Percentiles rank a stretch among this genome's conserved stretches.
These are phyloP conservation scores for Andrena minutula DNA, from an alignment of 2,888 invertebrate genomes.

Conservation along the genomic window DNA sequence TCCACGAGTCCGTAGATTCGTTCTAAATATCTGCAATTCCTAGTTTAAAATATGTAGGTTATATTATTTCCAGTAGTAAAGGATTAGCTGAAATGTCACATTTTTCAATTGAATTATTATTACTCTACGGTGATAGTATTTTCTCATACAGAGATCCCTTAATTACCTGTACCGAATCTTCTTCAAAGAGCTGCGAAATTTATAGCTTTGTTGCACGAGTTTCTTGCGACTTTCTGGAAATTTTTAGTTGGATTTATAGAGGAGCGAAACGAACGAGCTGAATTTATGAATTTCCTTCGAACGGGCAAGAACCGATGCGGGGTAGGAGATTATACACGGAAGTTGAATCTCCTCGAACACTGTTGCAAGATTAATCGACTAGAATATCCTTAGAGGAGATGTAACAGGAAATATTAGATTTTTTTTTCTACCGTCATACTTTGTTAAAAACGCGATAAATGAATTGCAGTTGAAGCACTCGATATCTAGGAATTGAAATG, in stretches of 20 bases:
- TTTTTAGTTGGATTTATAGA: slow-evolving; percentile 35
- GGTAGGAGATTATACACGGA: slow-evolving; percentile 25
- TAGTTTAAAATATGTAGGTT: background rate
- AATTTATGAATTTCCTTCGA: slow-evolving; percentile 51
- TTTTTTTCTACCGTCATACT: background rate
- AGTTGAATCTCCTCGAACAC: slow-evolving; percentile 18
- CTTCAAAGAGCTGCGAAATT: background rate
- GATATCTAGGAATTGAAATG: background rate
- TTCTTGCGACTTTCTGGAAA: background rate
- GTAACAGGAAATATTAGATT: slow-evolving; percentile 29
- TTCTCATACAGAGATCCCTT: background rate
- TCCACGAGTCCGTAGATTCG: background rate
- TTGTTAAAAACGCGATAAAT: background rate
- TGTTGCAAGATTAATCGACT: slow-evolving; percentile 39
- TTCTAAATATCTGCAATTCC: background rate
- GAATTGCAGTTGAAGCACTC: background rate
- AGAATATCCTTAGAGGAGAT: slow-evolving; percentile 19
- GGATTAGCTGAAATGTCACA: background rate
- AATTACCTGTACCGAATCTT: background rate
- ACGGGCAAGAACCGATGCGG: slow-evolving; percentile 21
- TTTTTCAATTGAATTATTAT: background rate
- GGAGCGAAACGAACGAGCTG: slow-evolving; percentile 30
- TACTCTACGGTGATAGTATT: background rate
- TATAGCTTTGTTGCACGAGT: background rate
- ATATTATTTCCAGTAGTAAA: background rate